Conservation (phyloP, 2,888 invertebrate species). For the Brachyptera putata region DNA sequence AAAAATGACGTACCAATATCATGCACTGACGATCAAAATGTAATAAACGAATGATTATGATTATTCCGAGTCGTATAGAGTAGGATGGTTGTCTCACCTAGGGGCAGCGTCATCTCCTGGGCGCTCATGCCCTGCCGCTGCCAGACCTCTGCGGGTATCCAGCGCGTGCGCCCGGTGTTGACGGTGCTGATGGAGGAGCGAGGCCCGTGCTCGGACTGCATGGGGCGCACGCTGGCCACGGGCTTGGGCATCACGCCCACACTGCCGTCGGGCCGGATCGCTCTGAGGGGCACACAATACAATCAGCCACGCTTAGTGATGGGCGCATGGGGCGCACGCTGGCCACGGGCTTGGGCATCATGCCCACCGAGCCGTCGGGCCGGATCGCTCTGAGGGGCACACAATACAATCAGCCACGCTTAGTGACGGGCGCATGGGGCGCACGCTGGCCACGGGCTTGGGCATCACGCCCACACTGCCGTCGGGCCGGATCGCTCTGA, state of each 20-base stretch:
- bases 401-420: too few species aligned
- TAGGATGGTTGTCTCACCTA: conserved; percentile 57
- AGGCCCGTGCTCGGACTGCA: conserved; percentile 59
- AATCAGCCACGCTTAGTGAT: conserved; percentile 39
- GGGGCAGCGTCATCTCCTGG: conserved; percentile 88
- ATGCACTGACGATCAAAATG: too few species aligned
- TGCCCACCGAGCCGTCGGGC: conserved; percentile 39
- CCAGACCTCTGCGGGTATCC: conserved; percentile 90
- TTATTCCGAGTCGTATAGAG: too few species aligned
- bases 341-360: conserved; percentile 53
- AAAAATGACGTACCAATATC: too few species aligned
- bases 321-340: conserved; percentile 79
- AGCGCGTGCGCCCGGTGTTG: conserved; percentile 46
- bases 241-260: conserved; percentile 49
- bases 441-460: conserved; percentile 58
- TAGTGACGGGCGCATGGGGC: too few species aligned
- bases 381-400: conserved; percentile 32
- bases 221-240: conserved; percentile 67
- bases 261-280: conserved; percentile 35
- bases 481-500: conserved; percentile 35
- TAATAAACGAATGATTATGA: too few species aligned
- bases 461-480: conserved; percentile 42
- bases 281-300: conserved; percentile 23
- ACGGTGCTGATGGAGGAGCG: conserved; percentile 26
- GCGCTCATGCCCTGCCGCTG: conserved; percentile 92